These are phyloP conservation scores for Struthidea cinerea DNA, from an alignment of 2,113 vertebrate genomes.

Conservation along the genomic window DNA sequence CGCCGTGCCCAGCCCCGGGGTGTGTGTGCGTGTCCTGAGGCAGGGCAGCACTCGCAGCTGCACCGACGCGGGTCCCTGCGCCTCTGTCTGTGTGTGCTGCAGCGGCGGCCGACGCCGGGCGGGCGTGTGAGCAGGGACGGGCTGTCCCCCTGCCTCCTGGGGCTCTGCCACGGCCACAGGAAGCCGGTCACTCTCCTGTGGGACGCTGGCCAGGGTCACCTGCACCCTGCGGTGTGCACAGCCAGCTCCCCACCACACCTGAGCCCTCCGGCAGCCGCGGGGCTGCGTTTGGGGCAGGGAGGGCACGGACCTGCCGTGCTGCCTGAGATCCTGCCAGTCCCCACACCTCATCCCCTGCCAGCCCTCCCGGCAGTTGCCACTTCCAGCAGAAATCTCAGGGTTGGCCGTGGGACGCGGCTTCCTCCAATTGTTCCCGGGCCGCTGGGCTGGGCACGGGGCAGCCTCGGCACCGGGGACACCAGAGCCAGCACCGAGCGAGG, in stretches of 20 bases:
- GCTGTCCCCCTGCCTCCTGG: accelerated
- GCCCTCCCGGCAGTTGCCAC: not conserved
- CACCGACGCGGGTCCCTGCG: accelerated
- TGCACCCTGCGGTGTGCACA: not conserved
- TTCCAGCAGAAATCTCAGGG: not conserved
- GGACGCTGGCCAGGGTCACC: not conserved
- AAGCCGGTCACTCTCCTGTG: not conserved
- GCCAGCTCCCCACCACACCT: not conserved
- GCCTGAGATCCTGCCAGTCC: no score
- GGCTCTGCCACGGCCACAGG: not conserved
- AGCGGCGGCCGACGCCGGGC: accelerated
- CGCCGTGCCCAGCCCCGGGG: accelerated
- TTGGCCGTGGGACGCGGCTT: not conserved
- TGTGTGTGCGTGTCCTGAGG: not conserved
- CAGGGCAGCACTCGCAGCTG: accelerated
- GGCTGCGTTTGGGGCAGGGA: not conserved
- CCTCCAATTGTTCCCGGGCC: slow-evolving; percentile 28
- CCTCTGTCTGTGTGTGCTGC: no score
- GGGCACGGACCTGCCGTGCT: not conserved
- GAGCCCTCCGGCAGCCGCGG: accelerated
- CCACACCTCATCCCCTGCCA: not conserved
- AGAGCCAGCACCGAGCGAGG: not conserved
- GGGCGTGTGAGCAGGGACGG: accelerated
- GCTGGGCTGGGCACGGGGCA: not conserved
- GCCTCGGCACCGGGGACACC: not conserved